Evolutionary conservation across 2,888 invertebrate species (phyloP), one percentile per base, ranked within the genome.

Genomic region (Resseliella maxima): DNA sequence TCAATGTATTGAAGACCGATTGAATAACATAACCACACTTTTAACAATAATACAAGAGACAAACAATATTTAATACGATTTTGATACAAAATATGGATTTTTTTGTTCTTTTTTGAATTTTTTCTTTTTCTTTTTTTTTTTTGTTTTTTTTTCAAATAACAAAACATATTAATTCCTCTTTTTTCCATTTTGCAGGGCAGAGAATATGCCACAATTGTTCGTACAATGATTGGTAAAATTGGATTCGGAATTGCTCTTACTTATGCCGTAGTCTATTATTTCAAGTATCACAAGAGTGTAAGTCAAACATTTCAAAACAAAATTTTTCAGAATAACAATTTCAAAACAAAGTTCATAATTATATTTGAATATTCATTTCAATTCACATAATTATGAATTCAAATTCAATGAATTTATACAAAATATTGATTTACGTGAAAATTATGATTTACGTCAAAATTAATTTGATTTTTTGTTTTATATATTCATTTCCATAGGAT

Each of bases 221-320:
- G 96, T 88, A 94, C 92, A 88, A 90, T 93, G 87, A 92, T 93
- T 87, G 96, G 95, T 15, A 95, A 95, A 92, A 88, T 92, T 15
- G 89, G 93, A 0, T 88, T 96, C 45, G 89, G 91, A 0, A 88
- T 93, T 86, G 87, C 92, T 54, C 91, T 91, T 18, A 88, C 93
- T n/a, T 93, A 95, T 88, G 90, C 90, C 36, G 88, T 89, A 0
- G 93, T 93, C 87, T 97, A 97, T 90, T 96, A 97, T 89, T 94
- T 96, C 88, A 97, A 97, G 92, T 97, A 97, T 90, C 94, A 95
- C 90, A 91, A 91, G 88, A 94, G 95, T 91, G 95, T 96, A 91
- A 93, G 94, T 93, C 35, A n/a, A 2, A n/a, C 2, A 85, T 54
- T 64, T n/a, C n/a, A n/a, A n/a, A n/a, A n/a, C n/a, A n/a, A n/a